These are phyloP conservation scores for Lucifuga dentata DNA, from an alignment of 2,113 vertebrate species.

Conservation along the genomic window DNA sequence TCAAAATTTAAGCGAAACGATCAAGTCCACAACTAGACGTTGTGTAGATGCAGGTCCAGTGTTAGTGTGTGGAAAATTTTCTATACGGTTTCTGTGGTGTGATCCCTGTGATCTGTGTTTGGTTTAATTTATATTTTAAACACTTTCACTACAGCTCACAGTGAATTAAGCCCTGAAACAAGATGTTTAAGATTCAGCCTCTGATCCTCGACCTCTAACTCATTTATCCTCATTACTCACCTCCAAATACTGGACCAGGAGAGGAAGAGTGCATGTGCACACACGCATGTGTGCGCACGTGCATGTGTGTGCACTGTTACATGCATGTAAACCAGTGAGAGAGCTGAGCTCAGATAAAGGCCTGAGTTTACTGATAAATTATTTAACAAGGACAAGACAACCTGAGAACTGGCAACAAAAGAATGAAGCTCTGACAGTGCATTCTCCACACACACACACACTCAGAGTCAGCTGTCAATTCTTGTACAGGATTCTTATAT, in stretches of 20 bases:
- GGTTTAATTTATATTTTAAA: too few relatives aligned
- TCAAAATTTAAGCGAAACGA: too few relatives aligned
- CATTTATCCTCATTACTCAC: conserved; percentile 37
- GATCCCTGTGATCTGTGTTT: too few relatives aligned
- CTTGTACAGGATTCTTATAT: neutral
- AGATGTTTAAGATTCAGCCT: conserved; percentile 23
- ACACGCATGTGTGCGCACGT: neutral
- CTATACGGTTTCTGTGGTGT: too few relatives aligned
- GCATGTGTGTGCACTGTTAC: neutral
- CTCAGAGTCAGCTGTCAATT: too few relatives aligned
- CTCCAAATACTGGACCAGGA: neutral
- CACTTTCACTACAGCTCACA: neutral
- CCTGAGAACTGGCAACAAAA: conserved; percentile 44
- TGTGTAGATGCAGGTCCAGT: neutral
- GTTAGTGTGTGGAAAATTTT: neutral
- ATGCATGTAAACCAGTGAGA: conserved; percentile 38
- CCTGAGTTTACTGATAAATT: conserved; percentile 66
- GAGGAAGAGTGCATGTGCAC: neutral
- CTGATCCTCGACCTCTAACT: conserved; percentile 26
- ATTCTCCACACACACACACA: conserved; percentile 24
- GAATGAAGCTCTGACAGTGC: conserved; percentile 36
- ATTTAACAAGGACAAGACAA: conserved; percentile 76
- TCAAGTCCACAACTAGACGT: neutral
- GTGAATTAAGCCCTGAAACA: neutral
- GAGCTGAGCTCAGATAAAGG: conserved; percentile 57